phyloP scores from a whole-genome alignment of 2,888 invertebrate genomes.

The Achlya flavicornis region DNA sequence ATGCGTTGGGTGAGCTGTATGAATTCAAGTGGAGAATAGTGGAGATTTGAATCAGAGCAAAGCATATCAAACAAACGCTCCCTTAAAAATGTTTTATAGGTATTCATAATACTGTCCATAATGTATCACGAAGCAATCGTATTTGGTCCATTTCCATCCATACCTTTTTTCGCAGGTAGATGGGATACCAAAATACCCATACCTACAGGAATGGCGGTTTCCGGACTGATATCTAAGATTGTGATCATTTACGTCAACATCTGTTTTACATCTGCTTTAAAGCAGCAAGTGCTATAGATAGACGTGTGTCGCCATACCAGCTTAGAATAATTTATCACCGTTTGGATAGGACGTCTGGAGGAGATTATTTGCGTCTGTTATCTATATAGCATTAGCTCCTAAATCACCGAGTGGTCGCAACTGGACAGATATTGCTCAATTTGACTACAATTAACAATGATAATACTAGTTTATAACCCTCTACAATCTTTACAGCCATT shows the following conservation, averaged over 20 bases:
- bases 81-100: not conserved
- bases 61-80: not conserved
- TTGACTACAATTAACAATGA: not conserved
- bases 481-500: not conserved
- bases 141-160: not conserved
- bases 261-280: not conserved
- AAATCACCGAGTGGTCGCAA: not conserved
- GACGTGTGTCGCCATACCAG: slow-evolving; percentile 12
- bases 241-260: not conserved
- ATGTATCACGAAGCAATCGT: not conserved
- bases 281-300: slow-evolving; percentile 1
- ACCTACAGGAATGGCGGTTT: not conserved
- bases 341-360: slow-evolving; percentile 22
- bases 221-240: not conserved
- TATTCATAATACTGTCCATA: no score
- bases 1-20: no score
- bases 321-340: slow-evolving; percentile 6
- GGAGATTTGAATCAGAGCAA: not conserved
- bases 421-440: not conserved
- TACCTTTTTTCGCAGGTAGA: not conserved
- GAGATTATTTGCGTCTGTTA: slow-evolving; percentile 21
- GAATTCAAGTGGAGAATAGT: no score
- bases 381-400: slow-evolving; percentile 8
- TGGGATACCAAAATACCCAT: not conserved
- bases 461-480: not conserved